phyloP scores from a whole-genome alignment of 2,113 vertebrate species.

The Sorex fumeus region DNA sequence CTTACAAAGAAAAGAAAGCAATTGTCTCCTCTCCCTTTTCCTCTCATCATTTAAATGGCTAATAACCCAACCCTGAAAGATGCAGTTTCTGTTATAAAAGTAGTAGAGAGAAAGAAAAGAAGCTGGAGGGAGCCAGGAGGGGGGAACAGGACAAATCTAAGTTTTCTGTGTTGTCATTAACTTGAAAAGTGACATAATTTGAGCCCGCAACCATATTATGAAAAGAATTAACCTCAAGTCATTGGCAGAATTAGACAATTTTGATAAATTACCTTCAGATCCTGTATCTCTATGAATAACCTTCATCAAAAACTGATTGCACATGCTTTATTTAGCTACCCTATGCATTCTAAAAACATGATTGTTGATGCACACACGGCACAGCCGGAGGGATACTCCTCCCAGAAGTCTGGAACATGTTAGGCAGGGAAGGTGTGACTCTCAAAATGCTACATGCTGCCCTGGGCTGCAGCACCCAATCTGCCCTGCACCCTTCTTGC shows the following conservation, averaged over 20 bases:
- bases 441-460: background rate
- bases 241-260: slow-evolving; percentile 11
- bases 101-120: background rate
- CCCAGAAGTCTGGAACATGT: background rate
- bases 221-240: background rate
- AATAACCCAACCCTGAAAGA: background rate
- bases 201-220: background rate
- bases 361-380: background rate
- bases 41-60: background rate
- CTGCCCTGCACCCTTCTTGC: background rate
- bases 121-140: no score
- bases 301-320: background rate
- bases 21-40: background rate
- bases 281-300: background rate
- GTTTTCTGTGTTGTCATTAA: background rate
- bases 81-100: background rate
- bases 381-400: background rate
- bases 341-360: background rate
- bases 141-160: background rate
- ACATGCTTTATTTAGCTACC: background rate
- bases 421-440: background rate
- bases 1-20: slow-evolving; percentile 20
- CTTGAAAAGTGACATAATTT: slow-evolving; percentile 43
- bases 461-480: background rate
- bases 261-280: slow-evolving; percentile 36